Evolutionary conservation across 2,113 vertebrate species (phyloP).

Genomic region (Apteryx mantelli): DNA sequence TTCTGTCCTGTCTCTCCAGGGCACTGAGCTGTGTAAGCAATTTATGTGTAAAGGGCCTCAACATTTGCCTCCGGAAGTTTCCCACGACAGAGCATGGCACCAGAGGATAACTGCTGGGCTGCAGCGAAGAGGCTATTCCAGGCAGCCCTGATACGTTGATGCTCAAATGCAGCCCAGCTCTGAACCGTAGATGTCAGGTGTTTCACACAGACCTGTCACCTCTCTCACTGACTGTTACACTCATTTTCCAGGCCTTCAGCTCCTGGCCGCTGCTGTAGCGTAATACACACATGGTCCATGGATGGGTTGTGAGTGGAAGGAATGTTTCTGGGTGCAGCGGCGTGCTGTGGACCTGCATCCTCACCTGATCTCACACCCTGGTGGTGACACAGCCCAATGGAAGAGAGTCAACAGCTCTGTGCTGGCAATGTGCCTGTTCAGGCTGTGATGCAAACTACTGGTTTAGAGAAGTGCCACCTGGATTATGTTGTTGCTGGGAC

Average conservation of each 20-base stretch:
- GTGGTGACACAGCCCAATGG: background rate
- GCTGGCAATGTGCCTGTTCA: background rate
- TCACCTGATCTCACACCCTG: too few relatives aligned
- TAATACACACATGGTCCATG: accelerated
- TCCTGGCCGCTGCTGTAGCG: background rate
- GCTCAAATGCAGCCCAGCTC: background rate
- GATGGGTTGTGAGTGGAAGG: background rate
- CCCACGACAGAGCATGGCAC: background rate
- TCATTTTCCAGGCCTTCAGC: background rate
- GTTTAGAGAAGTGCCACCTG: background rate
- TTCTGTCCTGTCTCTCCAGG: background rate
- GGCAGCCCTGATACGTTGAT: background rate
- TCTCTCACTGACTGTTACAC: accelerated
- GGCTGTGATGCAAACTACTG: background rate
- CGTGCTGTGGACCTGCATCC: background rate
- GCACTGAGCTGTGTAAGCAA: background rate
- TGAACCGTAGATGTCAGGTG: accelerated
- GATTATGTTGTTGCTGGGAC: background rate
- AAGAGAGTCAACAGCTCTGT: background rate
- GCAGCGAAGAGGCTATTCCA: background rate
- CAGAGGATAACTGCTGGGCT: background rate
- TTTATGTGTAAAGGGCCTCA: background rate
- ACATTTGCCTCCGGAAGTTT: background rate
- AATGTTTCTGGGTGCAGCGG: background rate
- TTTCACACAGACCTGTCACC: background rate